phyloP scores from a whole-genome alignment of 1,140 invertebrate species.

The Drosophila saltans region DNA sequence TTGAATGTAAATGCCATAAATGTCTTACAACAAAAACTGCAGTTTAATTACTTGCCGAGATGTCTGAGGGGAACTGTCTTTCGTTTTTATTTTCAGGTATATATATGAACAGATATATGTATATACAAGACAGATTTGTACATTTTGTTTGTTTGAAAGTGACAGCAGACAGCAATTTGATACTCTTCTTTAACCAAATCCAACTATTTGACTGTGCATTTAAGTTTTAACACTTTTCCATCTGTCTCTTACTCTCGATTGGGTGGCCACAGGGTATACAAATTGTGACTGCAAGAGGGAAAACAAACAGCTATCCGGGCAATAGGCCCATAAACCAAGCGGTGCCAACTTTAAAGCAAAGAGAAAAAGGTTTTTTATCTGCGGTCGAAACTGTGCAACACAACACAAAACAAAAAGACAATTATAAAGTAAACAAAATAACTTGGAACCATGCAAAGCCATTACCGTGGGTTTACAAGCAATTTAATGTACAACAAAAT shows the following conservation, averaged over 20 bases:
- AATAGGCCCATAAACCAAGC: constrained; percentile 69
- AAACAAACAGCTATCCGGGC: constrained; percentile 46
- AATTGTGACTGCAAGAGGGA: constrained; percentile 35
- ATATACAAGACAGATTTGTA: no score
- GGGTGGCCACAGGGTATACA: neutral
- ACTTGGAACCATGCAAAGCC: constrained; percentile 46
- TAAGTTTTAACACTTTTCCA: no score
- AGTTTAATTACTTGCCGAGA: constrained; percentile 72
- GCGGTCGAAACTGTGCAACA: constrained; percentile 45
- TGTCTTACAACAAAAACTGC: constrained; percentile 73
- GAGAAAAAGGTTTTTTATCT: constrained; percentile 64
- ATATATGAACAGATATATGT: neutral
- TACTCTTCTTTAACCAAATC: no score
- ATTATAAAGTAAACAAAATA: constrained; percentile 72
- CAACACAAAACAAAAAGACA: constrained; percentile 48
- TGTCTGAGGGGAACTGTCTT: neutral
- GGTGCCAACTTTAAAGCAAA: constrained; percentile 49
- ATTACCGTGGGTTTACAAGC: neutral
- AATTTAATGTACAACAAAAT: neutral
- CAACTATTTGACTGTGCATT: no score
- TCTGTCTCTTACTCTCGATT: neutral
- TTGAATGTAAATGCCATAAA: constrained; percentile 57
- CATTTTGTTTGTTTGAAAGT: constrained; percentile 38
- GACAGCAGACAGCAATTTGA: constrained; percentile 39
- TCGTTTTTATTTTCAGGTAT: neutral